Percentiles rank a stretch among this genome's conserved stretches.
These are phyloP conservation scores for Alca torda DNA, from an alignment of 2,797 vertebrate genomes.

Conservation along the genomic window DNA sequence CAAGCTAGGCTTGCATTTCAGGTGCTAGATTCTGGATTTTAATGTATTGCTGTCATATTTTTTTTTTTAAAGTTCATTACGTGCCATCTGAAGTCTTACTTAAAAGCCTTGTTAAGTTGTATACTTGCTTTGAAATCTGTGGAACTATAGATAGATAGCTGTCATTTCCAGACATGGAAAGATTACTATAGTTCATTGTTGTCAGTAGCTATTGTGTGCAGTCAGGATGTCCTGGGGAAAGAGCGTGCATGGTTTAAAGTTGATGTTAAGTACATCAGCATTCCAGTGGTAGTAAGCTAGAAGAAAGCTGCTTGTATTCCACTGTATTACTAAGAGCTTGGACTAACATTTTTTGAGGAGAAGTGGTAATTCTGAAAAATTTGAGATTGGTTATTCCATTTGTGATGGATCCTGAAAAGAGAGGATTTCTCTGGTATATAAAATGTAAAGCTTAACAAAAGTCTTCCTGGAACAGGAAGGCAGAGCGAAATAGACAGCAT, in stretches of 20 bases:
- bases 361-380: background rate
- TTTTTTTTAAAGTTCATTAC: background rate
- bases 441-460: conserved; percentile 47
- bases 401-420: conserved; percentile 34
- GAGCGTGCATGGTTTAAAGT: conserved; percentile 71
- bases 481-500: conserved; percentile 10
- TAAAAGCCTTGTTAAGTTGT: conserved; percentile 37
- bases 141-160: conserved; percentile 76
- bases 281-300: conserved; percentile 61
- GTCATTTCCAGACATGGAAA: conserved; percentile 78
- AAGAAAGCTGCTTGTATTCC: conserved; percentile 36
- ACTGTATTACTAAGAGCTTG: background rate
- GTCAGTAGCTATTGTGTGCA: conserved; percentile 88
- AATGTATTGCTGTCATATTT: background rate
- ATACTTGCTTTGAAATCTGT: conserved; percentile 67
- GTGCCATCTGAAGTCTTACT: background rate
- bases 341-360: background rate
- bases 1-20: background rate
- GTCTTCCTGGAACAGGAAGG: conserved; percentile 64
- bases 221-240: conserved; percentile 99
- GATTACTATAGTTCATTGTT: conserved; percentile 76
- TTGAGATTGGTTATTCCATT: background rate
- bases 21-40: background rate
- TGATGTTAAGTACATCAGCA: conserved; percentile 69
- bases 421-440: background rate